Conservation (phyloP, 2,113 vertebrate species). For the Diglossa brunneiventris region DNA sequence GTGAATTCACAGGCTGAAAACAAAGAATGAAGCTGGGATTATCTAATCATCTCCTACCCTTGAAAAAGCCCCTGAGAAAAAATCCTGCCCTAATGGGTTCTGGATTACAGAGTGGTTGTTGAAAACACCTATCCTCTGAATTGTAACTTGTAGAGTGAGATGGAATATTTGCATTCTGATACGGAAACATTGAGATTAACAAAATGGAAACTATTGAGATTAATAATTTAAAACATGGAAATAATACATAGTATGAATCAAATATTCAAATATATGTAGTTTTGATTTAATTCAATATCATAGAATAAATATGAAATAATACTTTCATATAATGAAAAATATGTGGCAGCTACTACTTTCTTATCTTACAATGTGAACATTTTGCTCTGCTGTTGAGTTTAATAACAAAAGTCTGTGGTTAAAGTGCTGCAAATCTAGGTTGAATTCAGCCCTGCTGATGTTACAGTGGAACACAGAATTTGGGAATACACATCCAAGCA, state of each 20-base stretch:
- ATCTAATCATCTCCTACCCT: neutral
- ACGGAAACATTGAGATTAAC: neutral
- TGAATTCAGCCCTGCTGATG: neutral
- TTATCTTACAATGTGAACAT: neutral
- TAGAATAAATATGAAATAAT: neutral
- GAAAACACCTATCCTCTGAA: neutral
- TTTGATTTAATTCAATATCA: neutral
- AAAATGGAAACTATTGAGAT: neutral
- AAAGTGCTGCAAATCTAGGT: neutral
- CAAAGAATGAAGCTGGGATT: neutral
- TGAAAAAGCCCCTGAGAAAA: neutral
- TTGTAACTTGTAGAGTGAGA: neutral
- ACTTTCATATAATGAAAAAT: neutral
- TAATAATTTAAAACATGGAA: neutral
- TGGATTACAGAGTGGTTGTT: neutral
- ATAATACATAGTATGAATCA: neutral
- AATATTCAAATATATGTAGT: rapidly evolving
- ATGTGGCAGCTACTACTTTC: neutral
- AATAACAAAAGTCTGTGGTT: neutral
- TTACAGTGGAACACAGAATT: rapidly evolving
- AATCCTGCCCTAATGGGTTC: neutral
- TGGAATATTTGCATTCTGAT: neutral
- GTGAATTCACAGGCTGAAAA: neutral
- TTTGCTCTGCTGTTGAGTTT: neutral
- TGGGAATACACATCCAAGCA: neutral